Evolutionary conservation across 1,140 invertebrate species (phyloP).

Genomic region (Drosophila athabasca): DNA sequence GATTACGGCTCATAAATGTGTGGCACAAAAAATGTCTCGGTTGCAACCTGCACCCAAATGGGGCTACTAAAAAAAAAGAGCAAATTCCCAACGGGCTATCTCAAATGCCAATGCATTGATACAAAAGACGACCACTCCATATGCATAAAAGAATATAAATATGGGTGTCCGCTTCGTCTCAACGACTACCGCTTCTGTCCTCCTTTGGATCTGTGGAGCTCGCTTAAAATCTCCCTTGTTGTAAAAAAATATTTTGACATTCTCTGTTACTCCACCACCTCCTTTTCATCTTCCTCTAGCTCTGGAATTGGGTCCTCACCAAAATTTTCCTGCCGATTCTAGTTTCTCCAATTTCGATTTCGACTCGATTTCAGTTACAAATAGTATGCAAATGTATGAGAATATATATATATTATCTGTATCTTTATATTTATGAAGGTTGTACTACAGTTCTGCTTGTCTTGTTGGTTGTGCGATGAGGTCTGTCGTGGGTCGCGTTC

Average conservation of each 20-base stretch:
- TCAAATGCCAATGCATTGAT: neutral
- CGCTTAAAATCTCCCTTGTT: conserved; percentile 36
- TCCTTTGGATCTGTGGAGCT: neutral
- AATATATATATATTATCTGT: conserved; percentile 39
- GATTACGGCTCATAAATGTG: neutral
- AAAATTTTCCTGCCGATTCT: too few relatives aligned
- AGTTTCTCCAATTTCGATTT: neutral
- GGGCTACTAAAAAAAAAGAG: too few relatives aligned
- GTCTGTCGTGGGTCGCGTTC: conserved; percentile 20
- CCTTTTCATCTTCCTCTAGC: neutral
- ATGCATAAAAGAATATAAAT: neutral
- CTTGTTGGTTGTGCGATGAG: conserved; percentile 23
- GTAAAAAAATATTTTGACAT: conserved; percentile 48
- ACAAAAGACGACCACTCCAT: neutral
- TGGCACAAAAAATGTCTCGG: neutral
- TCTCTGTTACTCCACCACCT: conserved; percentile 7
- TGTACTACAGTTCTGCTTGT: neutral
- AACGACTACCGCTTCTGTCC: conserved; percentile 5
- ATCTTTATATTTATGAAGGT: conserved; percentile 17
- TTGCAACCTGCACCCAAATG: too few relatives aligned
- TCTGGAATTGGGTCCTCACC: too few relatives aligned
- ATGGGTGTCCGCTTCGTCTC: neutral
- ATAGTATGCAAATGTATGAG: conserved; percentile 39
- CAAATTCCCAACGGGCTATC: too few relatives aligned
- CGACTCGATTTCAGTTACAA: conserved; percentile 15